These are phyloP conservation scores for Sebastes cheni DNA, from an alignment of 2,797 vertebrate genomes.

Conservation along the genomic window DNA sequence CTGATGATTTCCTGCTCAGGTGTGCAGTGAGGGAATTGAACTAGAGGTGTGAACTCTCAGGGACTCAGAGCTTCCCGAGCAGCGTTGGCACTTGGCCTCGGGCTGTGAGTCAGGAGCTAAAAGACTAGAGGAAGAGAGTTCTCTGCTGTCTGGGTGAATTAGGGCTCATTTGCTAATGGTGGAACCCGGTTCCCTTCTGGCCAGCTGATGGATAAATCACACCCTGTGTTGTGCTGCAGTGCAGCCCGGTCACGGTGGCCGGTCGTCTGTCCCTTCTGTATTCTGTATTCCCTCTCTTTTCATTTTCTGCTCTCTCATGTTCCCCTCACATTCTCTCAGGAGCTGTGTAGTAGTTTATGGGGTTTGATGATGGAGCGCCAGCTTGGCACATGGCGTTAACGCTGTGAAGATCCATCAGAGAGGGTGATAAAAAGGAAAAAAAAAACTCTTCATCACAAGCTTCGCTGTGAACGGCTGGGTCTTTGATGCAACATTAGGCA, in stretches of 20 bases:
- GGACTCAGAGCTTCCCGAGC: conserved; percentile 6
- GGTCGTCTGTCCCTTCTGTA: background rate
- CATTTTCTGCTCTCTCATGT: background rate
- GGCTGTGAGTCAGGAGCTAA: conserved; percentile 9
- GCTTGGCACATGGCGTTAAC: conserved; percentile 20
- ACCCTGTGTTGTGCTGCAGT: conserved; percentile 46
- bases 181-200: background rate
- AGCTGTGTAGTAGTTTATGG: conserved; percentile 21
- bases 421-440: background rate
- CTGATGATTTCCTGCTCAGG: background rate
- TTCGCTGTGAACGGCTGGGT: conserved; percentile 25
- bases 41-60: background rate
- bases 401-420: conserved; percentile 25
- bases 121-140: conserved; percentile 21
- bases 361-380: conserved; percentile 21
- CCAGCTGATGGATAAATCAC: conserved; percentile 50
- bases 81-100: background rate
- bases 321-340: background rate
- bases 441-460: conserved; percentile 24
- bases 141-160: conserved; percentile 60
- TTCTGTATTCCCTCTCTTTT: conserved; percentile 4
- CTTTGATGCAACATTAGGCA: conserved; percentile 64
- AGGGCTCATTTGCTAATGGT: conserved; percentile 76
- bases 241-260: conserved; percentile 22
- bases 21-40: background rate